Evolutionary conservation across 2,888 invertebrate genomes (phyloP).

Genomic region (Latheticus oryzae): DNA sequence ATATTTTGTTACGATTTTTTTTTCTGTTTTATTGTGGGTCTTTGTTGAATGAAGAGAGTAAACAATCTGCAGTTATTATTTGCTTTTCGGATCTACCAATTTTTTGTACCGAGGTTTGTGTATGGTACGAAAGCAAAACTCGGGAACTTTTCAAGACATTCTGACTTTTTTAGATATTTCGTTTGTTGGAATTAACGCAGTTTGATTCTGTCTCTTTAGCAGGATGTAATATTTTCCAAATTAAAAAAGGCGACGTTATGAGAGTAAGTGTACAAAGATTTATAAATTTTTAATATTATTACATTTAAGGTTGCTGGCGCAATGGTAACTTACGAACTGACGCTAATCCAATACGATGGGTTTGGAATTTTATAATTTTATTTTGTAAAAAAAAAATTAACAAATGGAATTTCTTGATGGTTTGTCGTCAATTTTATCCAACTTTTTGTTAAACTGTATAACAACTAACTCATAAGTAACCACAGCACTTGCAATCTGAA

Average conservation of each 20-base stretch:
- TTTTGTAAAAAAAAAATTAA: slow-evolving; percentile 5
- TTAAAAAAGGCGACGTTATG: slow-evolving; percentile 3
- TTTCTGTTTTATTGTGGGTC: neutral
- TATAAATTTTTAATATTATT: neutral
- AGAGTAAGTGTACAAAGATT: slow-evolving; percentile 7
- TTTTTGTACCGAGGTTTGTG: slow-evolving; percentile 5
- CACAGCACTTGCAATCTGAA: slow-evolving; percentile 34
- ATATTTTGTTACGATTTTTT: slow-evolving; percentile 3
- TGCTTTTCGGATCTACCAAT: slow-evolving; percentile 2
- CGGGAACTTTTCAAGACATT: neutral
- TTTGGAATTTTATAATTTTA: neutral
- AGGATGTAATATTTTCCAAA: slow-evolving; percentile 11
- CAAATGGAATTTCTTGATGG: slow-evolving; percentile 26
- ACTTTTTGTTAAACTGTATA: slow-evolving; percentile 28
- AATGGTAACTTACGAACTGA: slow-evolving; percentile 11
- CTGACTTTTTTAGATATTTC: slow-evolving; percentile 6
- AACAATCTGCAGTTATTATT: neutral
- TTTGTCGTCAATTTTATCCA: slow-evolving; percentile 4
- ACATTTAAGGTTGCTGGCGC: slow-evolving; percentile 5
- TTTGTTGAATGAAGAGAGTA: slow-evolving; percentile 7
- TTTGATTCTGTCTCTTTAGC: slow-evolving; percentile 5
- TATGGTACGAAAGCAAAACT: too few species aligned
- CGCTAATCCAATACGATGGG: neutral
- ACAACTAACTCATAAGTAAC: slow-evolving; percentile 33
- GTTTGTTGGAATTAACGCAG: slow-evolving; percentile 1